Evolutionary conservation across 2,888 invertebrate species (phyloP), one percentile per base, ranked within the genome.

Genomic region (Siphonodentalium dalli): DNA sequence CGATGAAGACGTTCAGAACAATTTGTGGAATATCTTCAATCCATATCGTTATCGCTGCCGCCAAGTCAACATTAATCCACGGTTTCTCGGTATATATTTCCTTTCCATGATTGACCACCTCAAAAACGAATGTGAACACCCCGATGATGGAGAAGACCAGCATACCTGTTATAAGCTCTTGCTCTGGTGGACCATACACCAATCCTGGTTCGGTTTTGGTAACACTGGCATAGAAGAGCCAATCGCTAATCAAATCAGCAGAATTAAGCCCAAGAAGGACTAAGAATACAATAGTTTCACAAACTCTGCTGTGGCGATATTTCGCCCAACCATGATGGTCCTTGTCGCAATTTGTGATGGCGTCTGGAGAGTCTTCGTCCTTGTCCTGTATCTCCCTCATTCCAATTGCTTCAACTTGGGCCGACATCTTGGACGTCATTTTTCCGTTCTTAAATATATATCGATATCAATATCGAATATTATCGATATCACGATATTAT

Each of bases 1-100:
- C 68, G n/a, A 72, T 66, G 4, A 64, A 27, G 9, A 68, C 58
- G 42, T 64, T 69, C n/a, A 72, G 54, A 0, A 61, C 48, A 23
- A 71, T 61, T 27, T 66, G 65, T 7, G 72, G 72, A 8, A 68
- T 60, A 35, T 68, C 68, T 40, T 68, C 68, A 23, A 68, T 60
- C 68, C 68, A 68, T 8, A 68, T 57, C 8, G 55, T 61, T 9
- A 69, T 51, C 1, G 66, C 59, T 8, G 65, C 63, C 20, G 59
- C 51, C 3, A 69, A 26, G 35, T 70, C 64, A 5, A 55, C 47
- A 29, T 68, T 59, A 11, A 71, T 47, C 63, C 65, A 61, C 0
- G 62, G 62, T 47, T 61, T 59, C 13, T 59, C 54, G 8, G 58
- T 43, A 42, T 66, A 62, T 2, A 61, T 51, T 29, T 69, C 69